phyloP scores from a whole-genome alignment of 2,888 invertebrate species.

The Callosobruchus maculatus region DNA sequence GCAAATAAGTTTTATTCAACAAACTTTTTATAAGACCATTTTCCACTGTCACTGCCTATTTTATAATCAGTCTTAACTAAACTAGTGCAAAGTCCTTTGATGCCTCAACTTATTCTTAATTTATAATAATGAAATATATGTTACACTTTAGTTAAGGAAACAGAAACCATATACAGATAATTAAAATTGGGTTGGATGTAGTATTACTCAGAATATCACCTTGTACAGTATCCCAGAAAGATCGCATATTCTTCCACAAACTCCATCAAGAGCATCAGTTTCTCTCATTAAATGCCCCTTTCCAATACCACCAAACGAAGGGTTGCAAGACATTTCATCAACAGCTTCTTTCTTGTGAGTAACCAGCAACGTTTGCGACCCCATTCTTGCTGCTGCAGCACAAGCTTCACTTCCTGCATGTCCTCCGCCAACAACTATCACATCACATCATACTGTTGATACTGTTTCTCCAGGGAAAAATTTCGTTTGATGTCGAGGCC shows the following conservation, averaged over 20 bases:
- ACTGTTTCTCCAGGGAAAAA: slow-evolving; percentile 28
- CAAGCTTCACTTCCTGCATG: slow-evolving; percentile 90
- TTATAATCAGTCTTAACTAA: no score
- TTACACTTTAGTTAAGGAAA: no score
- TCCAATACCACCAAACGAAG: slow-evolving; percentile 89
- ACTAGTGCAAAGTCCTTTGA: no score
- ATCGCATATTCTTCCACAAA: slow-evolving; percentile 80
- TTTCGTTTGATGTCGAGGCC: not conserved
- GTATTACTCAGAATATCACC: slow-evolving; percentile 43
- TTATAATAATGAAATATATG: no score
- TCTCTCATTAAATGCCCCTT: slow-evolving; percentile 87
- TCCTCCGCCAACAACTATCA: slow-evolving; percentile 84
- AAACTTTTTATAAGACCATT: no score
- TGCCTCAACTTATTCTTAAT: no score
- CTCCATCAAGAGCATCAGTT: slow-evolving; percentile 83
- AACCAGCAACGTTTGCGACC: slow-evolving; percentile 71
- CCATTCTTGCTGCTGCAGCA: slow-evolving; percentile 79
- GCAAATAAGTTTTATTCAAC: no score
- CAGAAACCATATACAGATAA: no score
- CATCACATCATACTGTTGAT: no score
- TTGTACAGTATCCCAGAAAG: slow-evolving; percentile 76
- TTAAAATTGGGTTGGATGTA: no score
- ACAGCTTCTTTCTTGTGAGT: slow-evolving; percentile 82
- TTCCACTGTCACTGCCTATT: no score
- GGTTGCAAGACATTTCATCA: slow-evolving; percentile 94